Evolutionary conservation across 1,140 invertebrate genomes (phyloP), one percentile per base, ranked within the genome.

Genomic region (Tyrophagus putrescentiae): DNA sequence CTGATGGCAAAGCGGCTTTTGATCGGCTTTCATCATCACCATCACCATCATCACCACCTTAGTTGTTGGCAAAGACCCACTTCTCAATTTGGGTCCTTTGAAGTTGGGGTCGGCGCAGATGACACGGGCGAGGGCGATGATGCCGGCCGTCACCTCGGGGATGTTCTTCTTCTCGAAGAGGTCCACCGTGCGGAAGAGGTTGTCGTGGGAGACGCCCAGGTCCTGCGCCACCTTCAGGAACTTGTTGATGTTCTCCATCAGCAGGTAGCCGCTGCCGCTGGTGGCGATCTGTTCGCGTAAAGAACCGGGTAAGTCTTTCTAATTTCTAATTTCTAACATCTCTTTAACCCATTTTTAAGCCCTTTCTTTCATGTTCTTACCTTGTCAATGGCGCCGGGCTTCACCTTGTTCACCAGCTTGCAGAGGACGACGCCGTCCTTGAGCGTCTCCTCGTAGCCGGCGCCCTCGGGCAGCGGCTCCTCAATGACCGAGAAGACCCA

Each of bases 191-290:
- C 93, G 89, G 78, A 95, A 95, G 1, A 91, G 76, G 68, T 94
- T 88, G 4, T 83, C 79, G 65, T 88, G 84, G 9, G 82, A 78
- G 3, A 93, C 87, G 11, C 90, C 90, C 67, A 91, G 90, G 44
- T 79, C 79, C 44, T 82, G 80, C 64, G 85, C 79, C 1, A 86
- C 87, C 65, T 85, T 83, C 70, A 89, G 84, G 75, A 95, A 93
- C 77, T 86, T 82, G 75, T 84, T 87, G 69, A 91, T 85, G 76
- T 93, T 93, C 75, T 93, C 87, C 87, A 92, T 91, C 78, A 91
- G 81, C 69, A 89, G 89, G 80, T 92, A 93, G 67, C 87, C 84
- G 68, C 84, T 83, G 60, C 87, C 87, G 62, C 57, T 42, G 57
- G 36, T 44, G 6, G 57, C 57, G 25, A 59, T n/a, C 57, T 59